A percentile compares a stretch with the other conserved stretches of the same genome.
Conservation (phyloP, 2,113 vertebrate species). For the Hemibagrus wyckioides region DNA sequence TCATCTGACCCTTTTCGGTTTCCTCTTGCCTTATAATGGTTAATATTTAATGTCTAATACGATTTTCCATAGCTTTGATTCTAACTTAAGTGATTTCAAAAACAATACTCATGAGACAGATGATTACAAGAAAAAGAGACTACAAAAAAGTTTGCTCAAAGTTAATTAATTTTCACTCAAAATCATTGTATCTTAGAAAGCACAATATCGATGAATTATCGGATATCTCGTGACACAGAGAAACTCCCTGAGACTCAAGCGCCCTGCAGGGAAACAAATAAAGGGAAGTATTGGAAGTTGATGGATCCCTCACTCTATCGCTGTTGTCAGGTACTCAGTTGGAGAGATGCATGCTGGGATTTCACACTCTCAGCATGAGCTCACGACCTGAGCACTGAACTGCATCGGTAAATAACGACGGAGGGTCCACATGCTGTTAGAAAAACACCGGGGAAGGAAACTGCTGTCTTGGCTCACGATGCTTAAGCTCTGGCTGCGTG, state of each 20-base stretch:
- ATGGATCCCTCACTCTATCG: constrained; percentile 11
- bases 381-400: constrained; percentile 17
- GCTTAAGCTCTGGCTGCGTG: neutral
- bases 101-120: neutral
- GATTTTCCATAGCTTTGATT: neutral
- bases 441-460: constrained; percentile 18
- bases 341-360: constrained; percentile 33
- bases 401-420: constrained; percentile 20
- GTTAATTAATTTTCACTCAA: neutral
- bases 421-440: constrained; percentile 29
- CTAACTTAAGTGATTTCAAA: neutral
- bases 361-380: constrained; percentile 27
- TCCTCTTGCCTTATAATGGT: neutral
- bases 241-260: neutral
- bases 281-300: constrained; percentile 22
- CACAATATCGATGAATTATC: neutral
- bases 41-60: neutral
- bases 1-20: neutral
- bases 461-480: neutral
- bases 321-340: constrained; percentile 27
- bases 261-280: neutral
- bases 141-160: neutral
- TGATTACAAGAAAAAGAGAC: neutral
- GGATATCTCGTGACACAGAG: neutral
- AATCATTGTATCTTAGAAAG: neutral